Evolutionary conservation across 2,797 vertebrate species (phyloP).

Genomic region (Rhodeus uyekii): DNA sequence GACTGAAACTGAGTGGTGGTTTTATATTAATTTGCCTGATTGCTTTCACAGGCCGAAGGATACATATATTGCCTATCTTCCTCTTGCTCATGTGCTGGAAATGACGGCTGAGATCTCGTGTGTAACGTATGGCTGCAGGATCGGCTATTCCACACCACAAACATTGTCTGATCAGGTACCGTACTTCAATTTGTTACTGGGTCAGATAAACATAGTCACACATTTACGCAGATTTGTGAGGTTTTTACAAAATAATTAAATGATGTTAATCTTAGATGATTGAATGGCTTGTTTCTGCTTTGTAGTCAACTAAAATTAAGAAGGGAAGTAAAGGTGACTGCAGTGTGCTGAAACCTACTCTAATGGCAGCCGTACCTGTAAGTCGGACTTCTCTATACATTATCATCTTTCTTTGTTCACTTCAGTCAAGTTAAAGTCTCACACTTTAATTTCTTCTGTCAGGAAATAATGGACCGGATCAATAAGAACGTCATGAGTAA

Average conservation of each 20-base stretch:
- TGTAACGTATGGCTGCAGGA: constrained; percentile 92
- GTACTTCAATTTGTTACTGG: background rate
- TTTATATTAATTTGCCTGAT: background rate
- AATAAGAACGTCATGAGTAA: constrained; percentile 98
- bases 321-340: constrained; percentile 96
- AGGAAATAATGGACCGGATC: constrained; percentile 99
- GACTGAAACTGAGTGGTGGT: background rate
- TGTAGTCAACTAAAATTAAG: constrained; percentile 97
- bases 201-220: background rate
- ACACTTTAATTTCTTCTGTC: constrained; percentile 13
- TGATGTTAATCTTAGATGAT: background rate
- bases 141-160: constrained; percentile 96
- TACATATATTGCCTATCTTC: constrained; percentile 95
- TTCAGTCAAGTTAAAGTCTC: background rate
- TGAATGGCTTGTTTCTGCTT: constrained; percentile 49
- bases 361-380: constrained; percentile 98
- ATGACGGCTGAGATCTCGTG: constrained; percentile 98
- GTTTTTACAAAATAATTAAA: background rate
- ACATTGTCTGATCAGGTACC: constrained; percentile 96
- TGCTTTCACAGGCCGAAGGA: constrained; percentile 82
- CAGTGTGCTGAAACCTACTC: constrained; percentile 86
- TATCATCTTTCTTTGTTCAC: background rate
- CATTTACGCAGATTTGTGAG: too few species aligned
- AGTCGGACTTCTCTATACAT: constrained; percentile 35
- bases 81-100: constrained; percentile 95